phyloP scores from a whole-genome alignment of 2,888 invertebrate genomes.

The Psococerastis gibbosa region DNA sequence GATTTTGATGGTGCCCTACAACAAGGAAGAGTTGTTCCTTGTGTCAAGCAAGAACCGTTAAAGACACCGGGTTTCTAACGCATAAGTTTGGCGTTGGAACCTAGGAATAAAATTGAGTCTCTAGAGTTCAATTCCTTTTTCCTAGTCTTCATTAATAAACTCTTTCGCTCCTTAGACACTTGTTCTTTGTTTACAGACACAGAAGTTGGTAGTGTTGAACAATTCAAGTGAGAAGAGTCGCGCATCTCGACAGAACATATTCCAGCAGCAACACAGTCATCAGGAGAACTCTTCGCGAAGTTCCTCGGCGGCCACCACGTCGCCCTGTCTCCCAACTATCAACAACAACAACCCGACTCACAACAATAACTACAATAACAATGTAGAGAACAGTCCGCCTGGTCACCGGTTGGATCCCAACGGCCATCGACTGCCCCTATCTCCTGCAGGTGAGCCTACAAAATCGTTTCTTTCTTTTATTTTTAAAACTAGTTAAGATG shows the following conservation, averaged over 20 bases:
- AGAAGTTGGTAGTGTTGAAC: conserved; percentile 18
- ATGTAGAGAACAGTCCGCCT: conserved; percentile 25
- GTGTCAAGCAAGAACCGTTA: no score
- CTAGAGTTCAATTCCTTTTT: no score
- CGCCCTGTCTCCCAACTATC: conserved; percentile 15
- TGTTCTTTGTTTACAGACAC: conserved; percentile 15
- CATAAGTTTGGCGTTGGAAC: no score
- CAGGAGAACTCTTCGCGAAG: conserved; percentile 8
- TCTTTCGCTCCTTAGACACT: no score
- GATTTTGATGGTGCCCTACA: no score
- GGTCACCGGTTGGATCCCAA: conserved; percentile 23
- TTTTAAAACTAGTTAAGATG: not conserved
- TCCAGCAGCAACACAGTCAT: conserved; percentile 8
- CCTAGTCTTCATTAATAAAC: no score
- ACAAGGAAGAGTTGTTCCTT: no score
- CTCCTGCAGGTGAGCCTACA: conserved; percentile 34
- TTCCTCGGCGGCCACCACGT: conserved; percentile 14
- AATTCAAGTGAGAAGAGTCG: conserved; percentile 11
- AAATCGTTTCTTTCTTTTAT: no score
- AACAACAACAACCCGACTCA: conserved; percentile 19
- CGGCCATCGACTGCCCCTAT: conserved; percentile 31
- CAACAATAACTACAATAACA: conserved; percentile 25
- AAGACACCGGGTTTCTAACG: no score
- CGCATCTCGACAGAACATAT: conserved; percentile 5
- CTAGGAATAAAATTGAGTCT: no score